These are phyloP conservation scores for Cephus sareptanus DNA, from an alignment of 2,888 invertebrate species.

Conservation along the genomic window DNA sequence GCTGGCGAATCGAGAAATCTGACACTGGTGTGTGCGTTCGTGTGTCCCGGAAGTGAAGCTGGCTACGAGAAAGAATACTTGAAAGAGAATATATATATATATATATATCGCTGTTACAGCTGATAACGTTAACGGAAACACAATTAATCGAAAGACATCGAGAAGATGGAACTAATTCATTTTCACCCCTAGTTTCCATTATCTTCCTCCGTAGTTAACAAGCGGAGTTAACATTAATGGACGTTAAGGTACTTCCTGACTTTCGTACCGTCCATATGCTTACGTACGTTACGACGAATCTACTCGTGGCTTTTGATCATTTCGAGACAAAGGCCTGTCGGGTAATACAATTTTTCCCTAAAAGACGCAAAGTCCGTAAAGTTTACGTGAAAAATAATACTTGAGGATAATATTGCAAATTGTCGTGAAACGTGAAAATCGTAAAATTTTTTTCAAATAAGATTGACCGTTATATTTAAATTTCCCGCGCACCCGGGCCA, in stretches of 20 bases:
- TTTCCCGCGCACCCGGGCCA: background rate
- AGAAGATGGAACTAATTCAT: constrained; percentile 16
- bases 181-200: constrained; percentile 2
- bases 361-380: too few relatives aligned
- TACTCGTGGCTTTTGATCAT: background rate
- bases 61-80: too few relatives aligned
- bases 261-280: background rate
- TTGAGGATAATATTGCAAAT: too few relatives aligned
- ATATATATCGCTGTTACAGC: background rate
- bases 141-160: constrained; percentile 7
- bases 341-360: background rate
- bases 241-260: background rate
- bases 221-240: background rate
- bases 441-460: background rate
- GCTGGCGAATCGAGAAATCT: background rate
- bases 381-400: too few relatives aligned
- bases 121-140: background rate
- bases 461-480: background rate
- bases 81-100: too few relatives aligned
- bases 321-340: background rate
- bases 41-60: background rate
- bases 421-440: background rate
- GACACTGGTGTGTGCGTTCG: background rate
- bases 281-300: background rate
- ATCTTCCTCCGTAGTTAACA: background rate